phyloP scores from a whole-genome alignment of 2,113 vertebrate genomes.

The Myotis lucifugus region DNA sequence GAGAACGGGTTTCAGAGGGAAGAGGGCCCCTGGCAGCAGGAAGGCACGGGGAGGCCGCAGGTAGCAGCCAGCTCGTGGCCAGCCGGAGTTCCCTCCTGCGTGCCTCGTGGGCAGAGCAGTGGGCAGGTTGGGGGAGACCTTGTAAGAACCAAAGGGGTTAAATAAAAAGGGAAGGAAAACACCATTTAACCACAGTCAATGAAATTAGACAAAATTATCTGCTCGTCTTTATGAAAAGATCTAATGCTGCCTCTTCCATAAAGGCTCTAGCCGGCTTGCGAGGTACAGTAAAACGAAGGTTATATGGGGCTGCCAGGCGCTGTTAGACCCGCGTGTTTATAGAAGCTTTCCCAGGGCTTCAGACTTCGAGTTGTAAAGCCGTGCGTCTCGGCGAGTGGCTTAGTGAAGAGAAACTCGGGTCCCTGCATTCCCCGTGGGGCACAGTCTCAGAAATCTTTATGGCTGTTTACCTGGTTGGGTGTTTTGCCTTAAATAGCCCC shows the following conservation, averaged over 20 bases:
- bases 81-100: neutral
- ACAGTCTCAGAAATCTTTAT: slow-evolving; percentile 29
- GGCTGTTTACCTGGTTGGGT: neutral
- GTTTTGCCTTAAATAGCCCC: neutral
- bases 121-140: neutral
- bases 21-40: accelerated
- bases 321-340: slow-evolving; percentile 58
- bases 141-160: neutral
- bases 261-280: slow-evolving; percentile 46
- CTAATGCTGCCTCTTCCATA: slow-evolving; percentile 50
- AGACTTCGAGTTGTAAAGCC: slow-evolving; percentile 24
- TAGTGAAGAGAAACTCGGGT: neutral
- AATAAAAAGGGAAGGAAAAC: neutral
- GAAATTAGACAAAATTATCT: slow-evolving; percentile 76
- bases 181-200: slow-evolving; percentile 60
- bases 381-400: neutral
- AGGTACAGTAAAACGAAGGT: slow-evolving; percentile 76
- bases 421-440: neutral
- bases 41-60: neutral
- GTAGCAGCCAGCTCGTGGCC: accelerated
- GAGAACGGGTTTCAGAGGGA: neutral
- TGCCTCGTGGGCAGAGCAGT: neutral
- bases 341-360: slow-evolving; percentile 47
- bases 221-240: slow-evolving; percentile 65
- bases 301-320: slow-evolving; percentile 59